phyloP scores from a whole-genome alignment of 1,140 invertebrate genomes.

The Trichonephila inaurata region DNA sequence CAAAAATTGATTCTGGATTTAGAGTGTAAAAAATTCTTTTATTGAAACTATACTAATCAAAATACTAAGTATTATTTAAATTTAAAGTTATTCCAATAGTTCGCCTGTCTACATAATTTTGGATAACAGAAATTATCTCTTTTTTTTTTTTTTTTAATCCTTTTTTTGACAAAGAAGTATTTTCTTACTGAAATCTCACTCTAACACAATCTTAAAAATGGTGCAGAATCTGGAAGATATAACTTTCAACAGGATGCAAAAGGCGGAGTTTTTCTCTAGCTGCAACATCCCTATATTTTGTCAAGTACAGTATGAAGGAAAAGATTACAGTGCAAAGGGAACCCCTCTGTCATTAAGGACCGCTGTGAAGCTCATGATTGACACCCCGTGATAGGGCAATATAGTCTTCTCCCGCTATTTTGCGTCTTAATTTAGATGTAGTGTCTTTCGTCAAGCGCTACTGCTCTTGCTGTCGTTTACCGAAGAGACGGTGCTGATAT shows the following conservation, averaged over 20 bases:
- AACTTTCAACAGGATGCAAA: not conserved
- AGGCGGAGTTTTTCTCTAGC: not conserved
- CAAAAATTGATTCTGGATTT: too few species aligned
- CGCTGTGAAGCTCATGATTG: not conserved
- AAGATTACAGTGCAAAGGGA: not conserved
- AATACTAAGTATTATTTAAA: too few species aligned
- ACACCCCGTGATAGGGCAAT: not conserved
- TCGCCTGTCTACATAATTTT: too few species aligned
- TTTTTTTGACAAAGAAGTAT: too few species aligned
- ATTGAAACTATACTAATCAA: too few species aligned
- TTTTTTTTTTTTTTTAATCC: too few species aligned
- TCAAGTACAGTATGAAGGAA: not conserved
- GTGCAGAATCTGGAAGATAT: not conserved
- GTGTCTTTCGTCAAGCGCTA: not conserved
- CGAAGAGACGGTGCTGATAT: not conserved
- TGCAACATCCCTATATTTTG: not conserved
- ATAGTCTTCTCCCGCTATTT: not conserved
- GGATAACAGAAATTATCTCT: too few species aligned
- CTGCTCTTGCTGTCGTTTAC: not conserved
- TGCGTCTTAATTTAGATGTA: conserved; percentile 14
- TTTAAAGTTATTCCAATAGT: too few species aligned
- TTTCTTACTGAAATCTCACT: too few species aligned
- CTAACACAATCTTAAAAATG: not conserved
- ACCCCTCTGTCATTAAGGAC: conserved; percentile 17
- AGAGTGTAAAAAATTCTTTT: too few species aligned